A percentile compares a stretch with the other conserved stretches of the same genome.
phyloP scores from a whole-genome alignment of 2,797 vertebrate genomes.

The Pseudocheirus occidentalis region DNA sequence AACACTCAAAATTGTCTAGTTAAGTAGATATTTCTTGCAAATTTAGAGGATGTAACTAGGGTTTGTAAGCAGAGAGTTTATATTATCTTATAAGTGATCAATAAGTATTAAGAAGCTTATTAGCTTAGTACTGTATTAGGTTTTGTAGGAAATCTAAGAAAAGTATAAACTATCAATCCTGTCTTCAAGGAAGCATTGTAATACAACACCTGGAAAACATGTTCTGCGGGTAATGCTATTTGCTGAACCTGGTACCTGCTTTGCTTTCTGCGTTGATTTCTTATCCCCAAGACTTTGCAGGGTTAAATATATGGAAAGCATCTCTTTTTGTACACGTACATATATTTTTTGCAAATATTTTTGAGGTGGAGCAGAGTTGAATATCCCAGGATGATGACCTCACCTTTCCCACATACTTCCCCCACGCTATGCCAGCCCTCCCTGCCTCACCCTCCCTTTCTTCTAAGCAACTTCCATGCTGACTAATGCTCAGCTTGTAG shows the following conservation, averaged over 20 bases:
- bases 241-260: background rate
- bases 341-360: slow-evolving; percentile 43
- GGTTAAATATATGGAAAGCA: slow-evolving; percentile 1
- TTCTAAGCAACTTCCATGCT: slow-evolving; percentile 57
- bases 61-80: background rate
- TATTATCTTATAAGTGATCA: background rate
- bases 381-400: slow-evolving; percentile 65
- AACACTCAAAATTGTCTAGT: background rate
- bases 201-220: background rate
- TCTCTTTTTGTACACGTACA: slow-evolving; percentile 5
- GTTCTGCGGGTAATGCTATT: background rate
- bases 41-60: slow-evolving; percentile 12
- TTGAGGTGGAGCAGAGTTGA: slow-evolving; percentile 46
- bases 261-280: slow-evolving; percentile 17
- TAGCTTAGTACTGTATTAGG: slow-evolving; percentile 33
- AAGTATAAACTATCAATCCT: background rate
- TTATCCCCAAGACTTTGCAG: background rate
- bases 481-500: slow-evolving; percentile 66
- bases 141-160: slow-evolving; percentile 4
- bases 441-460: slow-evolving; percentile 14
- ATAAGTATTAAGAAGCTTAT: slow-evolving; percentile 27
- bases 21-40: slow-evolving; percentile 27
- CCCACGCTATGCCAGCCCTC: slow-evolving; percentile 9
- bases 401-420: slow-evolving; percentile 55
- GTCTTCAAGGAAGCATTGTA: background rate